phyloP scores from a whole-genome alignment of 2,113 vertebrate genomes.

The Protobothrops mucrosquamatus region DNA sequence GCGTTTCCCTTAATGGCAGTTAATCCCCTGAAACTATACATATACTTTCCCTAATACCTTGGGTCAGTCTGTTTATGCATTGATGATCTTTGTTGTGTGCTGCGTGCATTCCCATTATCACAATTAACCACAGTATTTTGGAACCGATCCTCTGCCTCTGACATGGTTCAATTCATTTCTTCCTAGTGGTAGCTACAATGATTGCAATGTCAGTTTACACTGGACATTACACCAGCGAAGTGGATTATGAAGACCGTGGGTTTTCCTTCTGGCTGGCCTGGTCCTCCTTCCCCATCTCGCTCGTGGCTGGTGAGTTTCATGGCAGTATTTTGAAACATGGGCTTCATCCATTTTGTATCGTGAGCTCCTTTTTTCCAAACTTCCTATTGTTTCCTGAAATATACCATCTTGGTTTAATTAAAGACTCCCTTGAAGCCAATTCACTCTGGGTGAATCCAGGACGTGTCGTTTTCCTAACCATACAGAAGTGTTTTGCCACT shows the following conservation, averaged over 20 bases:
- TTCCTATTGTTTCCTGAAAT: not conserved
- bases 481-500: not conserved
- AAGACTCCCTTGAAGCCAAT: not conserved
- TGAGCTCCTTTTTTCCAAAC: not conserved
- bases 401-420: not conserved
- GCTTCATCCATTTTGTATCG: not conserved
- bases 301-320: not conserved
- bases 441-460: not conserved
- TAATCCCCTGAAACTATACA: not conserved
- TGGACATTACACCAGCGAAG: not conserved
- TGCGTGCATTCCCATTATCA: not conserved
- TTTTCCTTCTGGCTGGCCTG: not conserved
- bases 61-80: not conserved
- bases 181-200: not conserved
- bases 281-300: not conserved
- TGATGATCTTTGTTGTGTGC: not conserved
- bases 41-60: not conserved
- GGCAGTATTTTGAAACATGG: not conserved
- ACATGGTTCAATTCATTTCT: not conserved
- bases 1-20: not conserved
- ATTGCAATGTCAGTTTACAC: slow-evolving; percentile 2
- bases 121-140: not conserved
- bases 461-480: not conserved
- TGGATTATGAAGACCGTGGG: not conserved
- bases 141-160: not conserved